phyloP scores from a whole-genome alignment of 2,797 vertebrate genomes.

The Percopsis omiscomaycus region DNA sequence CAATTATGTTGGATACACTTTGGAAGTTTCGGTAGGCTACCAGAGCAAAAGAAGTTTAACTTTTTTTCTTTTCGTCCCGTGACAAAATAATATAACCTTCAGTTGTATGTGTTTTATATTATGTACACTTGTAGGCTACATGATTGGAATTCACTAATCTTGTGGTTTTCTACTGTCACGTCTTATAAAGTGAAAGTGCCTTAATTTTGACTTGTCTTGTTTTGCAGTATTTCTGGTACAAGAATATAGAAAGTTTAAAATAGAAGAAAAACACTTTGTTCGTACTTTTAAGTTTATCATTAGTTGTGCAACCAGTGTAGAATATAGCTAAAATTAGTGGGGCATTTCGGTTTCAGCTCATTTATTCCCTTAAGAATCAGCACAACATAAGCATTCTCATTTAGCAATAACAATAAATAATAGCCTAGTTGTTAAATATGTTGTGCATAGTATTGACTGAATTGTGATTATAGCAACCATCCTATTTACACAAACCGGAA shows the following conservation, averaged over 20 bases:
- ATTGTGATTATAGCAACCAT: not conserved
- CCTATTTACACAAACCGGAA: not conserved
- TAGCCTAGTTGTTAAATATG: not conserved
- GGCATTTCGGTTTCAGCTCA: not conserved
- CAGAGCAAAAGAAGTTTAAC: no score
- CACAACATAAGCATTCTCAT: not conserved
- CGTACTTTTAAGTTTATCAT: no score
- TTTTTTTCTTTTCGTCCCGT: no score
- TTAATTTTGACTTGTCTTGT: not conserved
- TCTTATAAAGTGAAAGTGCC: slow-evolving; percentile 46
- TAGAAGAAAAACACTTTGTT: no score
- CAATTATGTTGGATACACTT: no score
- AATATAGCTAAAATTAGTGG: no score
- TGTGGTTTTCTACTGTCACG: not conserved
- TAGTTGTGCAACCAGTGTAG: no score
- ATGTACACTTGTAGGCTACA: not conserved
- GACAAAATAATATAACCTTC: no score
- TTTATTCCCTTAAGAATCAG: not conserved
- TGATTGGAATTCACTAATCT: not conserved
- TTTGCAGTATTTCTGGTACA: not conserved
- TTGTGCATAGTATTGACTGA: not conserved
- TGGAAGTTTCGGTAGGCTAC: no score
- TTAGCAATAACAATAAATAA: no score
- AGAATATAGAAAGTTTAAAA: no score
- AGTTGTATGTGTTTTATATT: not conserved